Percentiles rank a stretch among this genome's conserved stretches.
These are phyloP conservation scores for Coccyzus lansbergi DNA, from an alignment of 2,797 vertebrate genomes.

Conservation along the genomic window DNA sequence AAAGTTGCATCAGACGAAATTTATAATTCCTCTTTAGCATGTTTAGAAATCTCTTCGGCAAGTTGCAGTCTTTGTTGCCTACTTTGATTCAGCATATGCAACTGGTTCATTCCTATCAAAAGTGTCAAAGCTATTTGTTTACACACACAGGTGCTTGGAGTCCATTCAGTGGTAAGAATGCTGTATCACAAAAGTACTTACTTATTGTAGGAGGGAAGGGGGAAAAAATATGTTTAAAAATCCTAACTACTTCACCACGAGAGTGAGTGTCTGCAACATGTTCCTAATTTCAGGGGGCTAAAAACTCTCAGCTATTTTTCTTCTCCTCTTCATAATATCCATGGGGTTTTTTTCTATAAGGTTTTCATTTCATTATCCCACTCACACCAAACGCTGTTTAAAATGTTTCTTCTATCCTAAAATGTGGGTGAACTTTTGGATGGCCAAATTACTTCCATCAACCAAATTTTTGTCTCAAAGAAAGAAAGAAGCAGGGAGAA, in stretches of 20 bases:
- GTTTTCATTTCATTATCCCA: neutral
- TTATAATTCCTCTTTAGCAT: neutral
- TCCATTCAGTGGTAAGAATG: neutral
- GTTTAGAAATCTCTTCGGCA: neutral
- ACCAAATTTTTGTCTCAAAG: neutral
- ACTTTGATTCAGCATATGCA: neutral
- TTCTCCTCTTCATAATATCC: neutral
- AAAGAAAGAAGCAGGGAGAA: neutral
- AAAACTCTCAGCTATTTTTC: neutral
- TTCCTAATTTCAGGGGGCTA: neutral
- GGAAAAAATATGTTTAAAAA: neutral
- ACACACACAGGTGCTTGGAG: too few species aligned
- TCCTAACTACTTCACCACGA: neutral
- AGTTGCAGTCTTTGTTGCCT: neutral
- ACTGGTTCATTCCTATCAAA: too few species aligned
- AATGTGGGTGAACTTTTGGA: neutral
- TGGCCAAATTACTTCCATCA: neutral
- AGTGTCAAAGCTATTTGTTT: too few species aligned
- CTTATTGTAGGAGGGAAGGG: neutral
- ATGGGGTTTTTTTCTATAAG: accelerated
- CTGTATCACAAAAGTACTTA: neutral
- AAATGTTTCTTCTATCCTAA: neutral
- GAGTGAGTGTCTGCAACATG: neutral
- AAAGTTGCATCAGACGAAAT: slow-evolving; percentile 45
- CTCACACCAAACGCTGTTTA: neutral